These are phyloP conservation scores for Sciurus carolinensis DNA, from an alignment of 2,797 vertebrate species.

Conservation along the genomic window DNA sequence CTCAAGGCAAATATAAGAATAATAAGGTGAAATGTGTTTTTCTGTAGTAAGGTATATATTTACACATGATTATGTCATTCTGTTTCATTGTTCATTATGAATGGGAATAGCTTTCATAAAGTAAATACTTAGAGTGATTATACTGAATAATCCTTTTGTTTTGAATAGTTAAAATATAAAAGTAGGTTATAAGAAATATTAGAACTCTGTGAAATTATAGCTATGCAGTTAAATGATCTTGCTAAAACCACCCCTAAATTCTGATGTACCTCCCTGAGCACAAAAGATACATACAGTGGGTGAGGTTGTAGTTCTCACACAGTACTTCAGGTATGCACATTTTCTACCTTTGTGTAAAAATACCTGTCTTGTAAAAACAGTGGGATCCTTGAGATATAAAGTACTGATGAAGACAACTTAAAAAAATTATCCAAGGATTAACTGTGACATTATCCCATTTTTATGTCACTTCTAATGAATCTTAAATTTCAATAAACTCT, in stretches of 20 bases:
- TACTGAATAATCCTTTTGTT: conserved; percentile 83
- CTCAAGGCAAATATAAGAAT: conserved; percentile 66
- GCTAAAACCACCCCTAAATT: conserved; percentile 78
- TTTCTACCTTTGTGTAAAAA: conserved; percentile 59
- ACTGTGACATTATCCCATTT: not conserved
- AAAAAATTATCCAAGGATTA: not conserved
- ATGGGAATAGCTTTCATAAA: conserved; percentile 77
- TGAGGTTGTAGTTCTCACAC: conserved; percentile 20
- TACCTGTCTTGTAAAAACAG: conserved; percentile 65
- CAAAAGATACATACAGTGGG: conserved; percentile 40
- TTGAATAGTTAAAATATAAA: conserved; percentile 75
- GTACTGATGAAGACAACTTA: not conserved
- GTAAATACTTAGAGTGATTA: conserved; percentile 73
- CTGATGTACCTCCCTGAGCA: conserved; percentile 73
- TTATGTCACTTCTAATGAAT: not conserved
- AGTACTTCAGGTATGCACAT: not conserved
- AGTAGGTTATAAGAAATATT: conserved; percentile 78
- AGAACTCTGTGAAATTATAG: conserved; percentile 83
- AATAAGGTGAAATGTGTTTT: conserved; percentile 72
- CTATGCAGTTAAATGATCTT: conserved; percentile 82
- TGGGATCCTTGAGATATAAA: conserved; percentile 61
- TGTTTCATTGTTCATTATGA: conserved; percentile 78
- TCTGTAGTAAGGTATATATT: conserved; percentile 47
- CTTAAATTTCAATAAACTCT: conserved; percentile 9
- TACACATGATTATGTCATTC: conserved; percentile 20